Evolutionary conservation across 2,797 vertebrate species (phyloP), one percentile per base, ranked within the genome.

Genomic region (Percopsis omiscomaycus): DNA sequence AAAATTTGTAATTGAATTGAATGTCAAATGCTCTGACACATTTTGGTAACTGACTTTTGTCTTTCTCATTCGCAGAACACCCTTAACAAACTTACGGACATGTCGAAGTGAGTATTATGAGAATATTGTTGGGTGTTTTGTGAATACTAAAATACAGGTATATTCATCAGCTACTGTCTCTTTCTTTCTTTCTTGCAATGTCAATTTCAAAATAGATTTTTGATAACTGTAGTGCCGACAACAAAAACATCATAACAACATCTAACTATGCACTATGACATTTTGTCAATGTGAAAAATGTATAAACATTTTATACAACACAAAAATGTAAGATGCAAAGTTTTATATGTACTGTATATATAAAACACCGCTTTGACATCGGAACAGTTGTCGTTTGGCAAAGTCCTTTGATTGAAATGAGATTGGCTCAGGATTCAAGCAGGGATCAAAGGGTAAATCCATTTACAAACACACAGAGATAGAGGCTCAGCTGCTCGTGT

Each of bases 81-180:
- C 58, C 71, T 66, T 68, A 55, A 8, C 60, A 67, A 66, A 63
- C 55, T 66, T 50, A 49, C 71, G 78, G 80, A 78, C 55, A 93
- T 92, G 92, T 55, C 90, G 69, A 93, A 88, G 92, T 93, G 64
- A 92, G 91, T 89, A 67, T 55, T 15, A 48, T 2, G 11, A 3
- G 0, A 6, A 37, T 37, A 37, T 37, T 1, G 5, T 37, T 37
- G 37, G n/a, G 16, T 22, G n/a, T 9, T 27, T 51, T 37, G 22
- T 22, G 22, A 22, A 22, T 22, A 22, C 22, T 22, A 22, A 22
- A 22, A 22, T 22, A 22, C 22, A 22, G 22, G 22, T 45, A 47
- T 15, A 49, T 15, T 37, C 30, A 22, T 28, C 5, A 28, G 53
- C 27, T 28, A 32, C 2, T 54, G 28, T 54, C 1, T 14, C 14